These are phyloP conservation scores for Neria commutata DNA, from an alignment of 2,888 invertebrate genomes.

Conservation along the genomic window DNA sequence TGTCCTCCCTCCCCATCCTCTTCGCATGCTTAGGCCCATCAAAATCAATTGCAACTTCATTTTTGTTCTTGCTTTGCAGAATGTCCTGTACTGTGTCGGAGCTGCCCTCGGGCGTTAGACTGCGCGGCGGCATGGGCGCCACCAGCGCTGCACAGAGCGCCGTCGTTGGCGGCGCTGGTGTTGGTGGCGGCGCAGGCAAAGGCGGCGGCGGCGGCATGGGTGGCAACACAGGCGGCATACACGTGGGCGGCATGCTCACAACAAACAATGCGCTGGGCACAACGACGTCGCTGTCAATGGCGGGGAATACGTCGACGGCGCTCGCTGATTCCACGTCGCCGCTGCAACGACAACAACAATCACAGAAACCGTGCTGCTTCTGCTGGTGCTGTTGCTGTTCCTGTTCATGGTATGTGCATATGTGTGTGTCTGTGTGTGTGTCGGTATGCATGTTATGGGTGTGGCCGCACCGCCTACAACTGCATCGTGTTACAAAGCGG, in stretches of 20 bases:
- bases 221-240: slow-evolving; percentile 44
- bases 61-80: slow-evolving; percentile 48
- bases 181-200: slow-evolving; percentile 48
- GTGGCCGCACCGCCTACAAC: background rate
- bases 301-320: slow-evolving; percentile 41
- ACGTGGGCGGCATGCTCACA: slow-evolving; percentile 45
- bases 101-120: slow-evolving; percentile 62
- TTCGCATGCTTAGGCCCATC: too few relatives aligned
- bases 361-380: slow-evolving; percentile 69
- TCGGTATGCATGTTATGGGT: background rate
- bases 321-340: slow-evolving; percentile 57
- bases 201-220: slow-evolving; percentile 32
- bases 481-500: too few relatives aligned
- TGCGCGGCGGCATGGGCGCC: slow-evolving; percentile 61
- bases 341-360: slow-evolving; percentile 61
- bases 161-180: slow-evolving; percentile 35
- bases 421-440: background rate
- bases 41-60: too few relatives aligned
- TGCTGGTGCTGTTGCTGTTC: slow-evolving; percentile 76
- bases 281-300: slow-evolving; percentile 35
- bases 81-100: slow-evolving; percentile 69
- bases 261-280: slow-evolving; percentile 43
- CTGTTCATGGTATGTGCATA: slow-evolving; percentile 69
- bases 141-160: slow-evolving; percentile 57
- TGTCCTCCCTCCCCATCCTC: too few relatives aligned